Percentiles rank a stretch among this genome's conserved stretches.
These are phyloP conservation scores for Xestoiulus laeticollis DNA, from an alignment of 2,888 invertebrate genomes.

Conservation along the genomic window DNA sequence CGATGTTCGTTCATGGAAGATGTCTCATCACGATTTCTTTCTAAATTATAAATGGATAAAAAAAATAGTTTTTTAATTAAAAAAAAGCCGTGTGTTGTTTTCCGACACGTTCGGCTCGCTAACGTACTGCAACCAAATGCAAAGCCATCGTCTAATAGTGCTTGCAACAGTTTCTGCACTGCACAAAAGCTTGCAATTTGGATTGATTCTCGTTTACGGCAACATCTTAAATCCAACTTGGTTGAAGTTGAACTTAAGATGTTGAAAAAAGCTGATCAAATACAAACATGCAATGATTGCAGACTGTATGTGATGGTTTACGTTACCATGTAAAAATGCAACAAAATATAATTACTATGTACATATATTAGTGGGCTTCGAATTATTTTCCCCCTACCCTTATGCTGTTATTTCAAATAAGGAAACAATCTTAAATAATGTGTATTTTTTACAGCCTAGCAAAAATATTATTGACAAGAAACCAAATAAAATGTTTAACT, in stretches of 20 bases:
- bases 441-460: neutral
- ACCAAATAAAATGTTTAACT: neutral
- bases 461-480: slow-evolving; percentile 19
- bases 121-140: slow-evolving; percentile 13
- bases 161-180: slow-evolving; percentile 14
- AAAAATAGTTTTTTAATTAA: slow-evolving; percentile 38
- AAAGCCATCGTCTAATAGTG: neutral
- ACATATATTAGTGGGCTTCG: slow-evolving; percentile 31
- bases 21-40: slow-evolving; percentile 18
- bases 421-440: neutral
- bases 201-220: neutral
- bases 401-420: neutral
- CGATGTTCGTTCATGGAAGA: neutral
- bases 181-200: slow-evolving; percentile 16
- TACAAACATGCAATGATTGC: neutral
- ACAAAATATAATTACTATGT: slow-evolving; percentile 34
- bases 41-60: slow-evolving; percentile 38
- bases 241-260: neutral
- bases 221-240: neutral
- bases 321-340: slow-evolving; percentile 21
- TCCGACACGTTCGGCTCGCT: neutral
- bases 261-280: neutral
- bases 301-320: slow-evolving; percentile 17
- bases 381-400: neutral
- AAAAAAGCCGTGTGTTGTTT: slow-evolving; percentile 3